Evolutionary conservation across 2,797 vertebrate species (phyloP), one percentile per base, ranked within the genome.

Genomic region (Trichosurus vulpecula): DNA sequence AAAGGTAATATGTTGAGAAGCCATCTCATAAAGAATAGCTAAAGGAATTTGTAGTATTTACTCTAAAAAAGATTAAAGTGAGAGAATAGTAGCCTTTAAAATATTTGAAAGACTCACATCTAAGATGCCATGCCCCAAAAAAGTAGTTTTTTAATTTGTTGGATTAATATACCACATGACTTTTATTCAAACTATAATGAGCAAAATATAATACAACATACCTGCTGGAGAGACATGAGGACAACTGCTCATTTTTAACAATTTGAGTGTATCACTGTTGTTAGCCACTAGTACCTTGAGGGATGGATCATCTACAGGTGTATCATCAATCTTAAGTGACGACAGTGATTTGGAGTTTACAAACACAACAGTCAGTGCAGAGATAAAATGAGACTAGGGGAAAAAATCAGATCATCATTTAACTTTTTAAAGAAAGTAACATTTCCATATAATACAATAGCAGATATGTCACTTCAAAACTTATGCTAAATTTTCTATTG

Each of bases 161-260:
- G 58, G 14, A 87, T 87, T 87, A 95, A 93, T 3, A 92, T 14
- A 92, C 30, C 51, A 54, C 25, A 93, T 58, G 91, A 6, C 92
- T 90, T 96, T 97, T 94, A 96, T 29, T 94, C 66, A 89, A 92
- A 29, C 47, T 27, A 91, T 52, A 89, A 10, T 57, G 54, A 74
- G 61, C 19, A 94, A 90, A 58, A 91, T 47, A 94, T 94, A 89
- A 25, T 16, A 10, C 9, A 91, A 81, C 95, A 96, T 99, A 99
- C 99, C 99, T 99, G 99, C 99, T 95, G 99, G 99, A 96, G 99
- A 99, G 97, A 99, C 99, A 27, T 99, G 99, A 97, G 99, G 99
- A 97, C 99, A 99, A 98, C 99, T 99, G 99, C 99, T 99, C 99
- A 99, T 99, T 98, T 99, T 99, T 97, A 99, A 98, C 95, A 99